phyloP scores from a whole-genome alignment of 2,797 vertebrate species.

The Melanotaenia nigrans region DNA sequence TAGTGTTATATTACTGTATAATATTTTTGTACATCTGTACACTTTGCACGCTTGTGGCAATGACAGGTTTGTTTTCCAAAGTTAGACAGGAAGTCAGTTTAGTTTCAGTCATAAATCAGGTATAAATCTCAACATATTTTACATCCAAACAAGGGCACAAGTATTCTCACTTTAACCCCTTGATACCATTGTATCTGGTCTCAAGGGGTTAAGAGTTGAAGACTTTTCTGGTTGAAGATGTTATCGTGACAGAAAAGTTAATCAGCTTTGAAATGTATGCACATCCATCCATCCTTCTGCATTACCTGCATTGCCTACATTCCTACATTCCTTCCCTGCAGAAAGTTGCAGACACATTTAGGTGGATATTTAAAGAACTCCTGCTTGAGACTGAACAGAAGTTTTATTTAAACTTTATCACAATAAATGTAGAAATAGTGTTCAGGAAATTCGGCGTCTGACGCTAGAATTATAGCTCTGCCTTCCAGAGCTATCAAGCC shows the following conservation, averaged over 20 bases:
- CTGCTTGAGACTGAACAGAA: slow-evolving; percentile 2
- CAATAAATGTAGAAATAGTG: slow-evolving; percentile 1
- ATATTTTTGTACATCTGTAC: slow-evolving; percentile 15
- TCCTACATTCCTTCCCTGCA: neutral
- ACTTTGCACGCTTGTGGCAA: slow-evolving; percentile 17
- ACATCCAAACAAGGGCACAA: neutral
- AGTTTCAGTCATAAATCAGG: neutral
- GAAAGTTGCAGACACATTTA: neutral
- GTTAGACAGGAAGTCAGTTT: neutral
- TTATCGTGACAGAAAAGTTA: neutral
- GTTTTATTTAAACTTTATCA: neutral
- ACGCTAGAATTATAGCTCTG: neutral
- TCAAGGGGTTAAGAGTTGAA: neutral
- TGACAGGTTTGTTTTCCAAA: slow-evolving; percentile 28
- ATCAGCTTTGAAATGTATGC: neutral
- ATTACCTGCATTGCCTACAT: slow-evolving; percentile 2
- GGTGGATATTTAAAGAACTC: neutral
- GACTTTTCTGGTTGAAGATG: slow-evolving; percentile 3
- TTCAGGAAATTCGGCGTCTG: slow-evolving; percentile 1
- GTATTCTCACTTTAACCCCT: neutral
- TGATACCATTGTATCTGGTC: neutral
- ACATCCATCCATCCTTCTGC: neutral
- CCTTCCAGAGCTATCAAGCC: neutral
- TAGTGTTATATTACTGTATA: slow-evolving; percentile 11
- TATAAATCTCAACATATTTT: neutral